A percentile compares a stretch with the other conserved stretches of the same genome.
Conservation (phyloP, 2,888 invertebrate species). For the Lomographa bimaculata region DNA sequence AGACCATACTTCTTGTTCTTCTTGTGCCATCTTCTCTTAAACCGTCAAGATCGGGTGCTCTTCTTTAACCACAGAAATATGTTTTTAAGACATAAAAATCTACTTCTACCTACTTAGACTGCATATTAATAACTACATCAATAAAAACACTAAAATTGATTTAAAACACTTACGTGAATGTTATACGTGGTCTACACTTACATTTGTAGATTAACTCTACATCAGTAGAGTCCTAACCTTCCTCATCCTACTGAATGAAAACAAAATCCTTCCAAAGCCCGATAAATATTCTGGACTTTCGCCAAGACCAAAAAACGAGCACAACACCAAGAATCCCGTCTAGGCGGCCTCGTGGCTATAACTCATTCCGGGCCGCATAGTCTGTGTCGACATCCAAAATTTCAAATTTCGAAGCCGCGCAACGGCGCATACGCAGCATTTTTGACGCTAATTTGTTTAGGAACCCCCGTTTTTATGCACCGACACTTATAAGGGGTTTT, state of each 20-base stretch:
- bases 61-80: too few relatives aligned
- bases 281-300: slow-evolving; percentile 13
- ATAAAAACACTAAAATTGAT: too few relatives aligned
- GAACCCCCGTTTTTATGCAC: slow-evolving; percentile 27
- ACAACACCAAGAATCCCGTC: slow-evolving; percentile 18
- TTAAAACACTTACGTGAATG: too few relatives aligned
- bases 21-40: too few relatives aligned
- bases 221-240: too few relatives aligned
- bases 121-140: too few relatives aligned
- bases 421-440: slow-evolving; percentile 28
- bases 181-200: too few relatives aligned
- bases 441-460: slow-evolving; percentile 41
- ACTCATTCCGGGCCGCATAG: slow-evolving; percentile 31
- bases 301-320: slow-evolving; percentile 12
- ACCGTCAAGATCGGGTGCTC: too few relatives aligned
- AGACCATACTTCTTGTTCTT: too few relatives aligned
- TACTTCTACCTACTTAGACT: too few relatives aligned
- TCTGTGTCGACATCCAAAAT: slow-evolving; percentile 26
- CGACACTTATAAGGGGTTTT: slow-evolving; percentile 29
- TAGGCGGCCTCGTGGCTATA: slow-evolving; percentile 24
- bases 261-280: not conserved
- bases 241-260: slow-evolving; percentile 1
- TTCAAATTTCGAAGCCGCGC: slow-evolving; percentile 28
- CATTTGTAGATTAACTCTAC: too few relatives aligned
- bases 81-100: too few relatives aligned